These are phyloP conservation scores for Clarias batrachus DNA, from an alignment of 2,113 vertebrate species.

Conservation along the genomic window DNA sequence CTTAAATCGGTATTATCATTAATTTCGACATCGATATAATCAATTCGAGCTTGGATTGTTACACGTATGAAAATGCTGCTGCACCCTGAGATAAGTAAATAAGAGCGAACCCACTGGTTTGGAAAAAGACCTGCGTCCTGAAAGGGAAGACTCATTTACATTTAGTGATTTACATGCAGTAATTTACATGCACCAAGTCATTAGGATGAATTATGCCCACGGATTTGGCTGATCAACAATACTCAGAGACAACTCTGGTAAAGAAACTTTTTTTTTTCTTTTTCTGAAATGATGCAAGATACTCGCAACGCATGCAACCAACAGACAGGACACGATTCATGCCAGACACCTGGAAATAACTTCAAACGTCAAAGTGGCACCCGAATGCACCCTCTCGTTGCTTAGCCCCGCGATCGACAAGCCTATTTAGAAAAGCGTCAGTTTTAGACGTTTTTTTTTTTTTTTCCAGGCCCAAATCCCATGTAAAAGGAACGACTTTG, in stretches of 20 bases:
- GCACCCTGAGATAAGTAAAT: background rate
- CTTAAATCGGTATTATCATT: too few species aligned
- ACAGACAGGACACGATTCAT: background rate
- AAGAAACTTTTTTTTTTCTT: background rate
- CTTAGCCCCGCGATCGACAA: too few species aligned
- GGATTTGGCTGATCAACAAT: background rate
- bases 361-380: too few species aligned
- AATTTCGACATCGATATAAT: too few species aligned
- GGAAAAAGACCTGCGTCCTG: background rate
- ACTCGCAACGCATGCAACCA: background rate
- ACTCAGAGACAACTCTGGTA: background rate
- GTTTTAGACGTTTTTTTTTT: background rate
- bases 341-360: background rate
- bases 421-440: too few species aligned
- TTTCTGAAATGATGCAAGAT: constrained; percentile 10
- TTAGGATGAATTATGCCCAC: background rate
- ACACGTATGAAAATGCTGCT: background rate
- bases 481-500: background rate
- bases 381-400: too few species aligned
- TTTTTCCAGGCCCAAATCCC: background rate
- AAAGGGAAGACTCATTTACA: background rate
- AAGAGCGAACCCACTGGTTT: background rate
- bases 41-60: too few species aligned
- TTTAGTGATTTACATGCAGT: background rate
- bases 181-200: background rate